A percentile compares a stretch with the other conserved stretches of the same genome.
Conservation (phyloP, 2,888 invertebrate species). For the Caenorhabditis becei region DNA sequence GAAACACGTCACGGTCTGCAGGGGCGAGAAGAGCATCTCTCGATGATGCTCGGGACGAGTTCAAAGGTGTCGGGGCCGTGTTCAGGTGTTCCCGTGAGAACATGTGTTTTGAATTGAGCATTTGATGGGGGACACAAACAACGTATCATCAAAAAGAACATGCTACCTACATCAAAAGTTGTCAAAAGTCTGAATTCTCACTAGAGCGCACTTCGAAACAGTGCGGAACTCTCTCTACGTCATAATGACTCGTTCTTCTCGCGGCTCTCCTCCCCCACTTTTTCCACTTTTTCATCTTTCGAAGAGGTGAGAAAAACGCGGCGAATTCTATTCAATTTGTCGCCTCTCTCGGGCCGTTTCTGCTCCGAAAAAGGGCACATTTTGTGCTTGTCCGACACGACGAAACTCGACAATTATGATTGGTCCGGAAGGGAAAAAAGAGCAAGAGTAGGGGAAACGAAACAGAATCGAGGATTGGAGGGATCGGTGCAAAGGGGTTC, state of each 20-base stretch:
- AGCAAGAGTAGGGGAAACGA: neutral
- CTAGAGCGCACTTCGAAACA: neutral
- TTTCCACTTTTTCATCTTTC: conserved; percentile 7
- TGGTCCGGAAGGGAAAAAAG: neutral
- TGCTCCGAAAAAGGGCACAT: conserved; percentile 42
- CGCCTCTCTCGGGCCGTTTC: conserved; percentile 12
- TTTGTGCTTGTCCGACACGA: conserved; percentile 10
- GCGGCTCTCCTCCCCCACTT: conserved; percentile 23
- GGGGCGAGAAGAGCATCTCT: neutral
- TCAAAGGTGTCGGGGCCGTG: neutral
- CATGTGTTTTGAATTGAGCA: neutral
- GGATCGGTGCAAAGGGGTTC: too few species aligned
- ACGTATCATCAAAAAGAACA: neutral
- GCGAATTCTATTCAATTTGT: conserved; percentile 46
- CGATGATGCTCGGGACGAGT: neutral
- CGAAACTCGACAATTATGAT: conserved; percentile 3
- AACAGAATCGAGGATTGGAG: neutral
- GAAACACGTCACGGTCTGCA: conserved; percentile 40
- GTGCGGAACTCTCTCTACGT: neutral
- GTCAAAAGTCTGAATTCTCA: too few species aligned
- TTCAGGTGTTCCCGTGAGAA: neutral
- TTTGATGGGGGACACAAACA: too few species aligned
- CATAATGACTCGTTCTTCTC: conserved; percentile 22
- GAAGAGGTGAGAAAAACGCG: conserved; percentile 41
- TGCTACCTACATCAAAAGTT: neutral